Evolutionary conservation across 2,113 vertebrate genomes (phyloP).

Genomic region (Entomyzon cyanotis): DNA sequence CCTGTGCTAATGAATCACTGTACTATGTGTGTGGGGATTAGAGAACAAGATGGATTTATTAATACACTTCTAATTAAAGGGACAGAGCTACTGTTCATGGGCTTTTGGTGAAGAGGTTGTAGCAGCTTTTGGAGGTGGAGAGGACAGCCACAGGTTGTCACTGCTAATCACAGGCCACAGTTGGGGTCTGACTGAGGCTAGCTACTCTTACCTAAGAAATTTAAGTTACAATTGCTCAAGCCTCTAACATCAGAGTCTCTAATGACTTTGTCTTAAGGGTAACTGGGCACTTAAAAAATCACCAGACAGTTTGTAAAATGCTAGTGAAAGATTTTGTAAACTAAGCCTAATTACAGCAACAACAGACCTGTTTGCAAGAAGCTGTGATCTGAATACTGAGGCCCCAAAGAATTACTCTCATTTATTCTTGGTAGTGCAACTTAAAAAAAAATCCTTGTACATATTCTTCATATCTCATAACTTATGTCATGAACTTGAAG

Average conservation of each 20-base stretch:
- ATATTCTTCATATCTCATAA: neutral
- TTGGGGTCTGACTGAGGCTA: neutral
- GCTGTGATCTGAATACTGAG: neutral
- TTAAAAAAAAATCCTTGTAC: neutral
- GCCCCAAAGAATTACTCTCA: neutral
- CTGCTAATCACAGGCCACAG: neutral
- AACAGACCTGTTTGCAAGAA: neutral
- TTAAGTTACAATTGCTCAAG: neutral
- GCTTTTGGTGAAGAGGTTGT: neutral
- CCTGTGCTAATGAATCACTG: constrained; percentile 78
- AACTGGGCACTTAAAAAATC: constrained; percentile 10
- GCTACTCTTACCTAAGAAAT: neutral
- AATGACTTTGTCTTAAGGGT: constrained; percentile 16
- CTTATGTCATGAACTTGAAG: neutral
- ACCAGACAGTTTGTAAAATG: constrained; percentile 3
- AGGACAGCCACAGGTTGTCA: neutral
- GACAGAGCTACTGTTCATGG: constrained; percentile 41
- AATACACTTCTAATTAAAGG: constrained; percentile 74
- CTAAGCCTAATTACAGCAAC: constrained; percentile 18
- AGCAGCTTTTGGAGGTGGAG: neutral
- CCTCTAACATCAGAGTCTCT: neutral
- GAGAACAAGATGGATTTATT: constrained; percentile 75
- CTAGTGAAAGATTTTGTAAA: constrained; percentile 29
- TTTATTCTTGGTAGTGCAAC: neutral
- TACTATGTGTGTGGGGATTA: constrained; percentile 58